Conservation (phyloP, 2,797 vertebrate genomes). For the Hippocampus kuda region DNA sequence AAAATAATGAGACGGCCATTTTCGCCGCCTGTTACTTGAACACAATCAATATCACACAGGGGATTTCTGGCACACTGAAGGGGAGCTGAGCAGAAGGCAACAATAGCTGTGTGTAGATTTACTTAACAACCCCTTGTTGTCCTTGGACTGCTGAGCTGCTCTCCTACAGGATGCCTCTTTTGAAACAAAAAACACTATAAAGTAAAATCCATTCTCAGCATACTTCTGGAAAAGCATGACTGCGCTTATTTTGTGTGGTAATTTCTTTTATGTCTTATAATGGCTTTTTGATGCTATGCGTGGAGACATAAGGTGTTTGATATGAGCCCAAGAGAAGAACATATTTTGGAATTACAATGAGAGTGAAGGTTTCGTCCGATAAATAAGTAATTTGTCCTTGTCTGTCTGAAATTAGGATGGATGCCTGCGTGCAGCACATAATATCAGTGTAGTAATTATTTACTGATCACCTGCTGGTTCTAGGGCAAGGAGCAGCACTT, state of each 20-base stretch:
- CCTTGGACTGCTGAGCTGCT: slow-evolving; percentile 41
- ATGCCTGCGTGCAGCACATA: slow-evolving; percentile 8
- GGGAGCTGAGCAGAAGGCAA: slow-evolving; percentile 41
- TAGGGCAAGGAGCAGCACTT: neutral
- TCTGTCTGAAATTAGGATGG: slow-evolving; percentile 18
- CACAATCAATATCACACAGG: slow-evolving; percentile 59
- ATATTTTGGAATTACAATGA: slow-evolving; percentile 9
- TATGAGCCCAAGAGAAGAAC: slow-evolving; percentile 10
- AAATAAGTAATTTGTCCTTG: slow-evolving; percentile 18
- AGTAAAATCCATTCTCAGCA: neutral
- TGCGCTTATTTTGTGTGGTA: neutral
- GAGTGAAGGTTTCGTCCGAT: slow-evolving; percentile 5
- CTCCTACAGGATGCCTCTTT: slow-evolving; percentile 28
- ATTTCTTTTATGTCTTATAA: neutral
- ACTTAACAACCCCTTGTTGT: slow-evolving; percentile 61
- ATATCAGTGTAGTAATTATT: slow-evolving; percentile 18
- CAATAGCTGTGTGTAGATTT: slow-evolving; percentile 51
- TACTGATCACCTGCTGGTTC: slow-evolving; percentile 26
- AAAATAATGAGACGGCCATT: slow-evolving; percentile 70
- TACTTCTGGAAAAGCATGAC: neutral
- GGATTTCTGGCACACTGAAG: slow-evolving; percentile 33
- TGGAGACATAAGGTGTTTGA: slow-evolving; percentile 17
- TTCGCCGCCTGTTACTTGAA: slow-evolving; percentile 60
- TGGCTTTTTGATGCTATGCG: neutral
- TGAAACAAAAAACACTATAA: neutral